These are phyloP conservation scores for Dendrolimus punctatus DNA, from an alignment of 1,140 invertebrate genomes.

Conservation along the genomic window DNA sequence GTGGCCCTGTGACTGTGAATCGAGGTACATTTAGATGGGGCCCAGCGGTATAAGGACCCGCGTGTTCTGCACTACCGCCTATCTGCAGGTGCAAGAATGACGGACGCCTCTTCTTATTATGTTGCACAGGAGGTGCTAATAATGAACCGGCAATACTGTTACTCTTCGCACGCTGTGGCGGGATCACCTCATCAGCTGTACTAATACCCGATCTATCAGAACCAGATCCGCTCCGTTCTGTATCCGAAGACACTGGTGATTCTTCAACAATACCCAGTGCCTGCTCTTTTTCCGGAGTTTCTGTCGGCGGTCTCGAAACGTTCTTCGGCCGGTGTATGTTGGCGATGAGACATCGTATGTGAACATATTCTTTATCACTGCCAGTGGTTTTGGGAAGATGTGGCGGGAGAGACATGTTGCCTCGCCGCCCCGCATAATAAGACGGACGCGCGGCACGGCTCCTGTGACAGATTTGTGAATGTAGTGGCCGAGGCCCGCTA, in stretches of 20 bases:
- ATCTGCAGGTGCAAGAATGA: constrained; percentile 60
- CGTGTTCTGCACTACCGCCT: constrained; percentile 27
- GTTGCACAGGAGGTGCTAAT: constrained; percentile 35
- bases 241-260: constrained; percentile 45
- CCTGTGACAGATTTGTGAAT: constrained; percentile 49
- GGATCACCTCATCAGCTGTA: constrained; percentile 22
- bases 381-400: constrained; percentile 28
- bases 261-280: constrained; percentile 41
- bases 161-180: constrained; percentile 47
- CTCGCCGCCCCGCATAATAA: constrained; percentile 42
- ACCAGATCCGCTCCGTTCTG: constrained; percentile 33
- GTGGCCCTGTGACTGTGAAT: constrained; percentile 66
- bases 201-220: constrained; percentile 30
- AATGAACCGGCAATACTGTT: constrained; percentile 63
- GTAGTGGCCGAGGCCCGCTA: constrained; percentile 32
- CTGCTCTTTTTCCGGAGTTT: constrained; percentile 14
- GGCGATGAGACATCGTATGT: constrained; percentile 63
- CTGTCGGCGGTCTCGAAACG: constrained; percentile 55
- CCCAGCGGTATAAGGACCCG: constrained; percentile 54
- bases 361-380: constrained; percentile 50
- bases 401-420: constrained; percentile 46
- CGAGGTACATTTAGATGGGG: constrained; percentile 59
- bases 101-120: constrained; percentile 43
- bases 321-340: constrained; percentile 65
- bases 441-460: constrained; percentile 34